phyloP scores from a whole-genome alignment of 2,797 vertebrate genomes.

The Rhabdophis nuchalis region DNA sequence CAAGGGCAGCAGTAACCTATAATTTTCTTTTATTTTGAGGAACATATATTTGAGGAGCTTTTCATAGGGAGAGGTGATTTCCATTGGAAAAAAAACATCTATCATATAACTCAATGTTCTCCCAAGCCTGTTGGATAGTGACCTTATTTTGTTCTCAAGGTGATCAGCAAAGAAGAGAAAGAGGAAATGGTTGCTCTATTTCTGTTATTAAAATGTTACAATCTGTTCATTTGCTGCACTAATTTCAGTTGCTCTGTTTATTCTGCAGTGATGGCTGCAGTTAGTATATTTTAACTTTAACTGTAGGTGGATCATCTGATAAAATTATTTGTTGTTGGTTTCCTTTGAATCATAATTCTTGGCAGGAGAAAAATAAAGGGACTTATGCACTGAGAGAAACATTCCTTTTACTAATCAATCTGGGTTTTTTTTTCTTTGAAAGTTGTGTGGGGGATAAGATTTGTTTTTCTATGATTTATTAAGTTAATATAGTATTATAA shows the following conservation, averaged over 20 bases:
- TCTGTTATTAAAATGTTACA: background rate
- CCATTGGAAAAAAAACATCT: background rate
- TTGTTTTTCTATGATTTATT: background rate
- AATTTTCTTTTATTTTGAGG: background rate
- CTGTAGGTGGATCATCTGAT: background rate
- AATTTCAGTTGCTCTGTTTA: background rate
- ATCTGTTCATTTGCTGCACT: background rate
- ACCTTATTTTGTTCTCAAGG: background rate
- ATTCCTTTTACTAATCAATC: background rate
- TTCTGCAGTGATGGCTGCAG: background rate
- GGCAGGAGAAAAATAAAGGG: background rate
- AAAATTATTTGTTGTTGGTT: background rate
- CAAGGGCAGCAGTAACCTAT: background rate
- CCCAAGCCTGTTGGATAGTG: background rate
- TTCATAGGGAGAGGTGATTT: background rate
- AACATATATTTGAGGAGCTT: background rate
- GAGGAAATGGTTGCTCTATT: background rate
- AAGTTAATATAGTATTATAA: background rate
- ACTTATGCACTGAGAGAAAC: background rate
- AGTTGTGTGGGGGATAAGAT: no score
- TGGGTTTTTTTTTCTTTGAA: background rate
- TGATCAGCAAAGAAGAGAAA: background rate
- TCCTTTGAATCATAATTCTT: background rate
- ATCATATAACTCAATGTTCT: background rate
- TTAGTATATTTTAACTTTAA: background rate